Conservation (phyloP, 2,888 invertebrate species). For the Mystacides longicornis region DNA sequence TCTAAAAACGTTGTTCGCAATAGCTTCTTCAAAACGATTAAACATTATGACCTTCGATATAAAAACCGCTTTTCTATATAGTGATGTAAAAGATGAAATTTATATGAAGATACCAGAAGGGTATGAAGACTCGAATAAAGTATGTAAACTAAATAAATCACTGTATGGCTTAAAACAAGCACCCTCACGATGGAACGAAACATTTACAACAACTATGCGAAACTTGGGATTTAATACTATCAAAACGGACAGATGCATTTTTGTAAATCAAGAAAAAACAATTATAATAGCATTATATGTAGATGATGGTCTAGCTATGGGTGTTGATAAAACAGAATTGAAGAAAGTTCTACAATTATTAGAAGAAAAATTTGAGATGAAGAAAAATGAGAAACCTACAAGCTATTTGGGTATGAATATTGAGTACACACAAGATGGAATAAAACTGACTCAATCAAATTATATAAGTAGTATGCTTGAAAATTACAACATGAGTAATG, state of each 20-base stretch:
- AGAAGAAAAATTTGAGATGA: neutral
- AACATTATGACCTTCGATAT: neutral
- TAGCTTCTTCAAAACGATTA: neutral
- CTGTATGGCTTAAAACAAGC: conserved; percentile 1
- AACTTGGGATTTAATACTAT: neutral
- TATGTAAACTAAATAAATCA: neutral
- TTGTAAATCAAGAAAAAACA: neutral
- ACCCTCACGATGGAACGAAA: neutral
- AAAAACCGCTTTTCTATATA: neutral
- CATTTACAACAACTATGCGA: neutral
- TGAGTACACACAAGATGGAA: neutral
- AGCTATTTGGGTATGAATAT: neutral
- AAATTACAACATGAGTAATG: neutral
- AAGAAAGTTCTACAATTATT: conserved; percentile 10
- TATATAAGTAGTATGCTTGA: neutral
- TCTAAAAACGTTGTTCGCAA: neutral
- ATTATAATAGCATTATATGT: neutral
- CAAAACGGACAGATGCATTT: conserved; percentile 1
- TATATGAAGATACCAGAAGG: neutral
- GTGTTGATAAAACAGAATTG: neutral
- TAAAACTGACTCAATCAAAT: conserved; percentile 1
- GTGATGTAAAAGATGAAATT: neutral
- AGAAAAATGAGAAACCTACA: neutral
- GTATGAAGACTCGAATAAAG: neutral
- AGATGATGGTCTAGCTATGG: neutral